Base-by-base conservation (phyloP, 2,113 vertebrate genomes). In the Channa argus region DNA sequence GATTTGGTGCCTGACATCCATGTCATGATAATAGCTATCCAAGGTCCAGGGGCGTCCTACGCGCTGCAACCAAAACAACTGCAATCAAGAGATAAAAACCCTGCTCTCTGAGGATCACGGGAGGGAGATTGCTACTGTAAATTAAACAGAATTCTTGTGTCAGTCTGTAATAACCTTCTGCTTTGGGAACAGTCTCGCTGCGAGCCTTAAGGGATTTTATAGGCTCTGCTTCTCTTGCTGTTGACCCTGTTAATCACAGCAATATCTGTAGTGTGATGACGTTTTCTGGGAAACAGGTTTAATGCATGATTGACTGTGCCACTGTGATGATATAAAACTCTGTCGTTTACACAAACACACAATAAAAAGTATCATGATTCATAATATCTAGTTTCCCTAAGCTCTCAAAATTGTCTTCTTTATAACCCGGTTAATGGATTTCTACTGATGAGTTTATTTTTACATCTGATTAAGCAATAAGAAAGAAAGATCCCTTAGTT, bases 201-300 rank as follows among this genome's bases (percentile, higher is more conserved):
- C 14, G 14, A 89, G 88, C 84, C 89, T 82, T 77, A 80, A 80
- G 55, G 88, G 92, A 87, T 90, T 92, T 90, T 75, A 65, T 53
- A 68, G 71, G 50, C 82, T 89, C 62, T 34, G 50, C 79, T 81
- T 74, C 45, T 79, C 56, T 74, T 41, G 45, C 58, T 67, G 80
- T 52, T 70, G 73, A 53, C 55, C 77, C 54, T 43, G 63, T 79
- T 91, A 92, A 88, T 94, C 86, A 77, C 66, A 62, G 52, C 43
- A 36, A 67, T 61, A 54, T 69, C 37, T 47, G 61, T 38, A 43
- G 69, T 49, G 54, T 68, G 69, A 37, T 24, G 61, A 65, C 13
- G 3, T 55, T 77, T 83, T 78, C 74, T 78, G 76, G 77, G 83
- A 86, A 84, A 61, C 49, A 46, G 39, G 34, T 37, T 82, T 84